Percentiles rank a stretch among this genome's conserved stretches.
phyloP scores from a whole-genome alignment of 1,140 invertebrate species.

The Drusus annulatus region DNA sequence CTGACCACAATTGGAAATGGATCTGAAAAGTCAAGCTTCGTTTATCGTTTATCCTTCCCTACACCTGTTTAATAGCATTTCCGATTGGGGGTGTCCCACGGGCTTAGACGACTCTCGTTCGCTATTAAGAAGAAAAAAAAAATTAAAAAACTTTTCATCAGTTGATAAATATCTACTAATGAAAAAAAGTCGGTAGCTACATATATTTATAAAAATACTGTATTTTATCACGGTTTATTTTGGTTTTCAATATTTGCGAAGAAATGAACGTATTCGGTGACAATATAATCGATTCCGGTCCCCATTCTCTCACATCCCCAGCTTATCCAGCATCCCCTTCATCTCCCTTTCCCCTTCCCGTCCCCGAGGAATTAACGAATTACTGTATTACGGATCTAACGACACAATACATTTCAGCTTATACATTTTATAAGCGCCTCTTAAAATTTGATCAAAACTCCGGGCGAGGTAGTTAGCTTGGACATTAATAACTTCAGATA shows the following conservation, averaged over 20 bases:
- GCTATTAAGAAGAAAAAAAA: no score
- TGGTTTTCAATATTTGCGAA: neutral
- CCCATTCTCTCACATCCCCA: slow-evolving; percentile 13
- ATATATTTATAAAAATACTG: no score
- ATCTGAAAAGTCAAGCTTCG: no score
- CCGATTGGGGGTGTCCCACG: no score
- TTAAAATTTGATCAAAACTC: slow-evolving; percentile 49
- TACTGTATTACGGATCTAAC: slow-evolving; percentile 48
- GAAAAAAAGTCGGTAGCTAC: no score
- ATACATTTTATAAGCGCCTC: slow-evolving; percentile 51
- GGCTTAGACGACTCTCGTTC: no score
- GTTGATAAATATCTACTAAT: no score
- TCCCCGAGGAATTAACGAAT: slow-evolving; percentile 50
- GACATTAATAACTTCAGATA: slow-evolving; percentile 41
- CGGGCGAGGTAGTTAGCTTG: slow-evolving; percentile 2
- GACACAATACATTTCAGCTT: slow-evolving; percentile 52
- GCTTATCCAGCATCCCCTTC: slow-evolving; percentile 1
- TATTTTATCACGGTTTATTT: no score
- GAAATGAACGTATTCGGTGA: neutral
- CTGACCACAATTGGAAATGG: no score
- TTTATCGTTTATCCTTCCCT: no score
- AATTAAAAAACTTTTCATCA: no score
- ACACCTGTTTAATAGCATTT: no score
- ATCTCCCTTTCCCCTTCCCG: neutral
- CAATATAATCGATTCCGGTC: slow-evolving; percentile 32